Conservation (phyloP, 2,797 vertebrate species). For the Protosalanx chinensis region DNA sequence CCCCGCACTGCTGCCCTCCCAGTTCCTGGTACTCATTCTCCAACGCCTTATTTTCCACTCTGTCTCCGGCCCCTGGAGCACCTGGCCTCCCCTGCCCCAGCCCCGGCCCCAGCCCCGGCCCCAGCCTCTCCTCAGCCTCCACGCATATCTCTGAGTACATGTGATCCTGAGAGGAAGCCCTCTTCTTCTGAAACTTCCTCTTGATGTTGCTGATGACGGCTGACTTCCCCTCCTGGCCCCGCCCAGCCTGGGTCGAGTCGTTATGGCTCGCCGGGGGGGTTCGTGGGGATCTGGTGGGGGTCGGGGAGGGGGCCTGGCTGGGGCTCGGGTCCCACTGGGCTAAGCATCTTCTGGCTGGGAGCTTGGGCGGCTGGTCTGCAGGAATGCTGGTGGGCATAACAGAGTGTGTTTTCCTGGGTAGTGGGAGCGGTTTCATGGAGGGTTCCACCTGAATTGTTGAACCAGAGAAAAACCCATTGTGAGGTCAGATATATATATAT, state of each 20-base stretch:
- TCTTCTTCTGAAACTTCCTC: slow-evolving; percentile 64
- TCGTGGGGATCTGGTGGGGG: not conserved
- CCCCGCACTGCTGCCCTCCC: not conserved
- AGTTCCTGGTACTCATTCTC: slow-evolving; percentile 55
- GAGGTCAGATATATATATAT: not conserved
- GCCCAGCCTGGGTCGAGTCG: slow-evolving; percentile 11
- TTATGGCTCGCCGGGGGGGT: not conserved
- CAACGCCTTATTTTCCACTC: not conserved
- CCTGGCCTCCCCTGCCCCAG: not conserved
- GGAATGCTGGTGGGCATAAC: not conserved
- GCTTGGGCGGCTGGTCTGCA: slow-evolving; percentile 36
- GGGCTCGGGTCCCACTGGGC: slow-evolving; percentile 32
- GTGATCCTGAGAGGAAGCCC: slow-evolving; percentile 30
- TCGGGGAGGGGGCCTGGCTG: slow-evolving; percentile 21
- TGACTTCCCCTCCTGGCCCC: slow-evolving; percentile 44
- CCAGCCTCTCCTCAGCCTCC: not conserved
- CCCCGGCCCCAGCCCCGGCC: not conserved
- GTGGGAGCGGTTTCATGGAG: slow-evolving; percentile 43
- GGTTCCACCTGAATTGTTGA: slow-evolving; percentile 23
- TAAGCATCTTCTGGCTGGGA: slow-evolving; percentile 35
- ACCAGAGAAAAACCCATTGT: not conserved
- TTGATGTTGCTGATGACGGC: slow-evolving; percentile 52
- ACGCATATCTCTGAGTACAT: slow-evolving; percentile 35
- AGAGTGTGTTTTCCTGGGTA: slow-evolving; percentile 31
- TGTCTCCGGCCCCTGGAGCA: not conserved